Base-by-base conservation (phyloP, 2,888 invertebrate species). In the Meteorus cinctellus region DNA sequence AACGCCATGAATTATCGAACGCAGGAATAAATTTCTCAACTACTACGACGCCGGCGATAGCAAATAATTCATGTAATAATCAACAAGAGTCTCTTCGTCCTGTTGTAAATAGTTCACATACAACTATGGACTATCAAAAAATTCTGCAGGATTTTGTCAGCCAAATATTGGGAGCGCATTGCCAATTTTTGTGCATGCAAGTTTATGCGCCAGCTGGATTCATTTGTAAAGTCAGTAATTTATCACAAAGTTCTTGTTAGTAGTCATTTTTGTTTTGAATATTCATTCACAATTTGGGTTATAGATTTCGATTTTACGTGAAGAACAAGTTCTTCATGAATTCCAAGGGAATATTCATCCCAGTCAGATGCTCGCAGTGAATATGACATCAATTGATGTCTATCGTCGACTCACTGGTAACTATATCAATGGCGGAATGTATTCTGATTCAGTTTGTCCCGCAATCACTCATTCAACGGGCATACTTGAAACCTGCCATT, bases 171-270 rank as follows among this genome's bases (percentile, higher is more conserved):
- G 78, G 81, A 6, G 88, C 85, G 0, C 60, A 69, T 1, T 89
- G 89, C 55, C 63, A 51, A 4, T 86, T 86, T 74, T 79, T 86
- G 12, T 85, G 84, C 55, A 71, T 81, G 10, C 76, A 75, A n/a
- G 69, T 80, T 3, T 24, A 16, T n/a, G 66, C 81, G 51, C 71
- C 74, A 3, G 6, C 71, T 4, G 83, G 82, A 41, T 86, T 79
- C 74, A 31, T 81, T 48, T 85, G 87, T 75, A 86, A 83, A 80
- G 89, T 88, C 72, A 77, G 78, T 79, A 51, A n/a, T 34, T 77
- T 2, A 41, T 12, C 12, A 10, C 41, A 12, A 41, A 12, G 4
- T 8, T 41, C 0, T 2, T 12, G 12, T 41, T 12, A 12, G 12
- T 0, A 8, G 6, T 62, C 55, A 67, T 51, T 68, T 51, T 55